Evolutionary conservation across 2,888 invertebrate genomes (phyloP).

Genomic region (Meganola albula): DNA sequence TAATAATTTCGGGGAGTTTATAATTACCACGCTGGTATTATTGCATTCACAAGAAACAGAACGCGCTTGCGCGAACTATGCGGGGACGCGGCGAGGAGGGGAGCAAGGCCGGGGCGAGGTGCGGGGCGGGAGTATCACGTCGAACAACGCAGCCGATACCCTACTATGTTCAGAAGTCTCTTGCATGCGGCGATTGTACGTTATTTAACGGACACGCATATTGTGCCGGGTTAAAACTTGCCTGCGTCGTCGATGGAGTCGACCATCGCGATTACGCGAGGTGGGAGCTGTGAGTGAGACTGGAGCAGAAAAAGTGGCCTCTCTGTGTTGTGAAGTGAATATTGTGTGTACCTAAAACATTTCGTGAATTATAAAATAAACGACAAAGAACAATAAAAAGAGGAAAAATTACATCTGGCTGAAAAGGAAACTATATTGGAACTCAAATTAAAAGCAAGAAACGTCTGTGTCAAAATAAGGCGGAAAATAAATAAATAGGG

Average conservation of each 20-base stretch:
- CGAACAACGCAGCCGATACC: slow-evolving; percentile 66
- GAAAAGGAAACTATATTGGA: slow-evolving; percentile 23
- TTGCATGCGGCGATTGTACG: slow-evolving; percentile 17
- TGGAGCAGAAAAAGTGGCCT: slow-evolving; percentile 58
- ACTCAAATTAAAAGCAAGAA: slow-evolving; percentile 30
- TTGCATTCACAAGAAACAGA: slow-evolving; percentile 55
- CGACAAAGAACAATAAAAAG: too few species aligned
- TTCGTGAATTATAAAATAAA: slow-evolving; percentile 29
- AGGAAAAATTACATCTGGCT: too few species aligned
- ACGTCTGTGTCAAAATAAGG: slow-evolving; percentile 62
- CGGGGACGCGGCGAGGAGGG: slow-evolving; percentile 58
- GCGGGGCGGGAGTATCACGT: slow-evolving; percentile 66
- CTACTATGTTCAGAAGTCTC: slow-evolving; percentile 51
- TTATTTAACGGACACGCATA: slow-evolving; percentile 25
- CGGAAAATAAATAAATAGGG: slow-evolving; percentile 74
- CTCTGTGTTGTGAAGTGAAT: slow-evolving; percentile 39
- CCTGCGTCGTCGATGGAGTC: slow-evolving; percentile 70
- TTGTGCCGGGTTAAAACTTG: slow-evolving; percentile 52
- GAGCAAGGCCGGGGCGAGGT: slow-evolving; percentile 68
- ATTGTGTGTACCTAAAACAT: slow-evolving; percentile 42
- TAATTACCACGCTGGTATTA: slow-evolving; percentile 48
- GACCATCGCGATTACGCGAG: slow-evolving; percentile 70
- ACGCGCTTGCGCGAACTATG: slow-evolving; percentile 66
- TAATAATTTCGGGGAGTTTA: slow-evolving; percentile 26
- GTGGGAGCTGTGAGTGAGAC: slow-evolving; percentile 59